phyloP scores from a whole-genome alignment of 2,888 invertebrate species.

The Spilosoma lubricipeda region DNA sequence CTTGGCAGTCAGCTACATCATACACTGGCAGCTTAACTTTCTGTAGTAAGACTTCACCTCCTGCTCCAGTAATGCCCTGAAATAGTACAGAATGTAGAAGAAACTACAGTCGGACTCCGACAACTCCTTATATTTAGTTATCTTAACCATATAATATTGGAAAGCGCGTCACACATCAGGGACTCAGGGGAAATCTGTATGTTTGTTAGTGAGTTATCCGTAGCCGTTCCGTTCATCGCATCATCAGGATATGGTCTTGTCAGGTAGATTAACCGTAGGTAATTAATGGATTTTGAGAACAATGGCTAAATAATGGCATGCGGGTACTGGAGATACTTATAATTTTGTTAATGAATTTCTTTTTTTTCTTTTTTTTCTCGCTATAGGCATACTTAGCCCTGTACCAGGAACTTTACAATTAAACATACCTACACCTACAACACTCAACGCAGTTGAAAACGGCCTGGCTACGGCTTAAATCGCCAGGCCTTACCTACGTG shows the following conservation, averaged over 20 bases:
- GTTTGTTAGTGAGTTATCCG: too few species aligned
- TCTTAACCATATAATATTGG: not conserved
- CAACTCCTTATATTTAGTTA: not conserved
- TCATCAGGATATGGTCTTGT: too few species aligned
- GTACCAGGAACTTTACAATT: too few species aligned
- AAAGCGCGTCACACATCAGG: not conserved
- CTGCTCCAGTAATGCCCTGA: conserved; percentile 67
- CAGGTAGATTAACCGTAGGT: not conserved
- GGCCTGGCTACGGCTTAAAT: too few species aligned
- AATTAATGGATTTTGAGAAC: not conserved
- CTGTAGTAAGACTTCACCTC: conserved; percentile 73
- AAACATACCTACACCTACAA: too few species aligned
- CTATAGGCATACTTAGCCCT: too few species aligned
- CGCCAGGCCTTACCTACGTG: too few species aligned
- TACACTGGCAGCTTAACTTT: conserved; percentile 74
- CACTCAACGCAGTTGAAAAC: too few species aligned
- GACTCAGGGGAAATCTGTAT: not conserved
- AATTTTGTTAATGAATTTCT: not conserved
- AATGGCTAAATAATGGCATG: not conserved
- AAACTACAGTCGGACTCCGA: not conserved
- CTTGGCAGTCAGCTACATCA: conserved; percentile 75
- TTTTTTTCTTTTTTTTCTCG: not conserved
- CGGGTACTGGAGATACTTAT: not conserved
- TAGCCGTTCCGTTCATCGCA: not conserved
- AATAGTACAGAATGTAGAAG: conserved; percentile 14